A percentile compares a stretch with the other conserved stretches of the same genome.
These are phyloP conservation scores for Buphagus erythrorhynchus DNA, from an alignment of 2,797 vertebrate genomes.

Conservation along the genomic window DNA sequence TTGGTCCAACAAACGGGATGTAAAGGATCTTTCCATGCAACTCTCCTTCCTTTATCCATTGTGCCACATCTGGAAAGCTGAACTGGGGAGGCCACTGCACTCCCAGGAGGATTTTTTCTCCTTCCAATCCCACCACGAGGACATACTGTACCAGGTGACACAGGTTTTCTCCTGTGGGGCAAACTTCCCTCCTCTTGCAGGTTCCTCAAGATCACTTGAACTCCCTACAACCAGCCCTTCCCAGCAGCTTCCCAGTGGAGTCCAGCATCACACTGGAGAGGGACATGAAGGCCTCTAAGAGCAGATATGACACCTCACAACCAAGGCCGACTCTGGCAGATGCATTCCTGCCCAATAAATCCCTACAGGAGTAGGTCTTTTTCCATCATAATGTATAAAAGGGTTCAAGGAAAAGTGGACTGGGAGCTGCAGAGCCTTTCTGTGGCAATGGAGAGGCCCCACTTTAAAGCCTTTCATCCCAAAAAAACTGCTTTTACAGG, in stretches of 20 bases:
- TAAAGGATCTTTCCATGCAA: neutral
- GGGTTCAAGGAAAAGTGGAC: neutral
- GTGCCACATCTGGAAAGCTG: neutral
- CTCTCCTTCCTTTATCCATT: neutral
- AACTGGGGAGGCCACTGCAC: neutral
- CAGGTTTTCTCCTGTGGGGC: accelerated
- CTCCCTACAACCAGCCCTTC: neutral
- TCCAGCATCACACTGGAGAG: neutral
- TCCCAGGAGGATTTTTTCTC: neutral
- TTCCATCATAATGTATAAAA: accelerated
- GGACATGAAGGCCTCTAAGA: accelerated
- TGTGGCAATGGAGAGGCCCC: neutral
- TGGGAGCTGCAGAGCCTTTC: neutral
- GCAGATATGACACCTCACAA: accelerated
- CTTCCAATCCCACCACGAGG: neutral
- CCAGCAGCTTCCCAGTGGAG: neutral
- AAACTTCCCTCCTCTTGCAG: neutral
- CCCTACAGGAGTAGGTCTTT: neutral
- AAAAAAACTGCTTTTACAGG: accelerated
- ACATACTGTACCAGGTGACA: accelerated
- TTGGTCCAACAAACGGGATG: neutral
- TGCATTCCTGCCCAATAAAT: neutral
- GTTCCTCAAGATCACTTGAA: accelerated
- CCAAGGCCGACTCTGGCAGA: neutral
- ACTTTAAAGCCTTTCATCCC: neutral